These are phyloP conservation scores for Diploptera punctata DNA, from an alignment of 2,888 invertebrate species.

Conservation along the genomic window DNA sequence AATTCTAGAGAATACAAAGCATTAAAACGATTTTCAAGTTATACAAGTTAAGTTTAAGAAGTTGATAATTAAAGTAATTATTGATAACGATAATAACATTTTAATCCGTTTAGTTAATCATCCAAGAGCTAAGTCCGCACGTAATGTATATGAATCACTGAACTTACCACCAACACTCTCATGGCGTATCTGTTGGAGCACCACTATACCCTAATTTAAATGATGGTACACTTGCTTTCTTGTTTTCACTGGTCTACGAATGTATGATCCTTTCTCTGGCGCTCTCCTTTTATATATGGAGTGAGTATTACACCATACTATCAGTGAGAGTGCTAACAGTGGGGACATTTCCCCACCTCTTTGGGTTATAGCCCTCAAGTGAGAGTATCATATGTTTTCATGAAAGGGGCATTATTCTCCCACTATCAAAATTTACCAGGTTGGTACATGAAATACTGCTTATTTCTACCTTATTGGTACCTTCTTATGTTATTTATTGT, in stretches of 20 bases:
- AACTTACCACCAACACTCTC: slow-evolving; percentile 33
- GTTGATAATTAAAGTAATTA: too few relatives aligned
- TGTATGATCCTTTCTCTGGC: slow-evolving; percentile 8
- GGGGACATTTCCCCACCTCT: neutral
- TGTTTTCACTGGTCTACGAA: slow-evolving; percentile 17
- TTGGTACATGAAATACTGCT: neutral
- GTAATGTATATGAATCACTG: too few relatives aligned
- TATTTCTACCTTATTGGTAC: too few relatives aligned
- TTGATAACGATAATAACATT: too few relatives aligned
- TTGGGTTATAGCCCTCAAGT: neutral
- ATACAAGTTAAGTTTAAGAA: too few relatives aligned
- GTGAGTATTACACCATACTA: slow-evolving; percentile 16
- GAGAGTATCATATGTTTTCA: neutral
- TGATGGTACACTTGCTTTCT: neutral
- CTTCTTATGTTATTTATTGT: too few relatives aligned
- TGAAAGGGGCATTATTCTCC: neutral
- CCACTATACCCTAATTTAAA: slow-evolving; percentile 11
- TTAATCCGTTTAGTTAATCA: too few relatives aligned
- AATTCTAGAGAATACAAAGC: too few relatives aligned
- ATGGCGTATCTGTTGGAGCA: slow-evolving; percentile 1
- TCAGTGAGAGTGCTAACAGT: slow-evolving; percentile 6
- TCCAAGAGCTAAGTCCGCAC: too few relatives aligned
- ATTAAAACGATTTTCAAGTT: too few relatives aligned
- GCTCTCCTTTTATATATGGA: slow-evolving; percentile 23
- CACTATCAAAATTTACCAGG: neutral